These are phyloP conservation scores for Rotaria macrura DNA, from an alignment of 2,888 invertebrate species.

Conservation along the genomic window DNA sequence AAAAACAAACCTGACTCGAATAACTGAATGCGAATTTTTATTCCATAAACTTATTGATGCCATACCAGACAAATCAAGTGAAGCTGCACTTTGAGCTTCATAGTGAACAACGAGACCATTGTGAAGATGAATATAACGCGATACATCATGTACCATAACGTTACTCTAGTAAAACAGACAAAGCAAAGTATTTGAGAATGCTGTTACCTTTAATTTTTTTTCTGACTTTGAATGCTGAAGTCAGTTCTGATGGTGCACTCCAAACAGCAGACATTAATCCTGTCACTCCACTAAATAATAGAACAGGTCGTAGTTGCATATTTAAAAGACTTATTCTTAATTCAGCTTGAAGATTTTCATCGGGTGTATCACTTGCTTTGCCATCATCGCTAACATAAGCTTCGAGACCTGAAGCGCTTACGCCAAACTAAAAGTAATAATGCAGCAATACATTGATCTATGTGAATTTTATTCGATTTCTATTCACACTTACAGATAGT, in stretches of 20 bases:
- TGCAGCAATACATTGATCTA: too few species aligned
- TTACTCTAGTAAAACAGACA: not conserved
- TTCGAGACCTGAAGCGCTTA: not conserved
- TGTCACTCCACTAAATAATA: not conserved
- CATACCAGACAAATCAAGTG: slow-evolving; percentile 16
- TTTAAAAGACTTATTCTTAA: not conserved
- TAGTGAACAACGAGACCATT: slow-evolving; percentile 1
- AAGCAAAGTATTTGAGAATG: too few species aligned
- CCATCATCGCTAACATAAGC: not conserved
- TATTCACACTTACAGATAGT: not conserved
- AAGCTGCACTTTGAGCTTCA: slow-evolving; percentile 1
- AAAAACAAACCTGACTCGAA: not conserved
- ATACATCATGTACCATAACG: slow-evolving; percentile 8
- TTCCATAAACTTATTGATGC: not conserved
- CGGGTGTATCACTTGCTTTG: not conserved
- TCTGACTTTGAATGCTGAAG: slow-evolving; percentile 5
- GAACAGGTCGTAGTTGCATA: not conserved
- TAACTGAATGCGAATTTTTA: slow-evolving; percentile 20
- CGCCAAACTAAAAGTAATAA: not conserved
- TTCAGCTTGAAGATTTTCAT: slow-evolving; percentile 12
- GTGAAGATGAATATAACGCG: slow-evolving; percentile 14
- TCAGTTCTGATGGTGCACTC: slow-evolving; percentile 18
- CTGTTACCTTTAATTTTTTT: too few species aligned
- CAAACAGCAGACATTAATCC: slow-evolving; percentile 8
- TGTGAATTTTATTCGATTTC: too few species aligned